Conservation (phyloP, 64 coral and sea anemone species). For the Dendronephthya gigantea region DNA sequence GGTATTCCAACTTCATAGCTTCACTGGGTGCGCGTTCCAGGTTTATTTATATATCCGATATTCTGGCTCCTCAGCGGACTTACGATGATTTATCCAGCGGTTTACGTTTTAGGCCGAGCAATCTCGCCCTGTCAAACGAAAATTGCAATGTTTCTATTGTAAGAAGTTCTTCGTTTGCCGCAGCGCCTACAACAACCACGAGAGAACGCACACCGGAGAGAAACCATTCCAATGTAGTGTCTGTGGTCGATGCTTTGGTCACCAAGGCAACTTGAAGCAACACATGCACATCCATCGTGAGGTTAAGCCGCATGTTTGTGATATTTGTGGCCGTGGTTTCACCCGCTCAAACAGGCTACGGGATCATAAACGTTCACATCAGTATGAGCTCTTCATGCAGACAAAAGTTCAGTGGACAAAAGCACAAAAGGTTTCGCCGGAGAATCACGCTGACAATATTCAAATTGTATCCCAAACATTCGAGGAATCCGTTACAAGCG, state of each 20-base stretch:
- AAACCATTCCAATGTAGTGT: background rate
- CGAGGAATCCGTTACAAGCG: background rate
- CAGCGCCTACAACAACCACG: background rate
- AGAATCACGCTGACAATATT: background rate
- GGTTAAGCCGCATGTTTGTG: background rate
- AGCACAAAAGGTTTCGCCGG: background rate
- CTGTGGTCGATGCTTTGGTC: background rate
- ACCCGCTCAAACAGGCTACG: background rate
- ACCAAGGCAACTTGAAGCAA: background rate
- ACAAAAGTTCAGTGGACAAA: background rate
- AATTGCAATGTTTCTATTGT: background rate
- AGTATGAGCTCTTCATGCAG: background rate
- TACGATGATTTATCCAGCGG: too few species aligned
- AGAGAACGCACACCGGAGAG: background rate
- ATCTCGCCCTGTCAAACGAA: background rate
- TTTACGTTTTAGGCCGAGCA: background rate
- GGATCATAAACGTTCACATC: background rate
- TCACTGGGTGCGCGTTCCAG: too few species aligned
- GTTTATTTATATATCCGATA: too few species aligned
- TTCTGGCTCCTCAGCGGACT: too few species aligned
- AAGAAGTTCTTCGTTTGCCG: background rate
- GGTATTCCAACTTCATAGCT: too few species aligned
- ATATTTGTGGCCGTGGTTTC: background rate
- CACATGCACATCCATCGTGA: background rate
- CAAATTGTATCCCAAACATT: background rate